These are phyloP conservation scores for Xerus inauris DNA, from an alignment of 2,113 vertebrate species.

Conservation along the genomic window DNA sequence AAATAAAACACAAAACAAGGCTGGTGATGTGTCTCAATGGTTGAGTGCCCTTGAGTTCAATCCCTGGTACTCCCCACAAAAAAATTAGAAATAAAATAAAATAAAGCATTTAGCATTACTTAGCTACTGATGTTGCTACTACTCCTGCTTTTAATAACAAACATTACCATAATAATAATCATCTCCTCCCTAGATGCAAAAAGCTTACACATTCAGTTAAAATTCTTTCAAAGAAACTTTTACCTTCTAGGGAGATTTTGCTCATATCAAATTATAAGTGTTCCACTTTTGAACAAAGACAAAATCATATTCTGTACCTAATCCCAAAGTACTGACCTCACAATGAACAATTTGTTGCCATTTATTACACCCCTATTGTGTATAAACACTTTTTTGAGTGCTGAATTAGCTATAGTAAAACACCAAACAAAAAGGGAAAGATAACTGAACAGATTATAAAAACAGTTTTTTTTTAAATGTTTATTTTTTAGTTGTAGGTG, in stretches of 20 bases:
- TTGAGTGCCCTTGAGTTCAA: too few species aligned
- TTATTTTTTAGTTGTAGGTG: too few species aligned
- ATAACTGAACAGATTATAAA: constrained; percentile 35
- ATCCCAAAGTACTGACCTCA: neutral
- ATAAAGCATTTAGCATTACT: neutral
- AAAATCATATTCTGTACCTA: constrained; percentile 22
- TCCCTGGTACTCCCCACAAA: too few species aligned
- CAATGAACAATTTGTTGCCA: neutral
- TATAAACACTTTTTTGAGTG: neutral
- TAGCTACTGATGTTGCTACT: neutral
- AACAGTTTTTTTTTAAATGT: neutral
- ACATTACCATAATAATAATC: constrained; percentile 1
- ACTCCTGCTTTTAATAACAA: neutral
- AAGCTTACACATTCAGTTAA: constrained; percentile 33
- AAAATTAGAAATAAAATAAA: too few species aligned
- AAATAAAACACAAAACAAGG: too few species aligned
- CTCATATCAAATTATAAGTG: constrained; percentile 32
- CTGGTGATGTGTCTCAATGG: too few species aligned
- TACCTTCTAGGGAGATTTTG: constrained; percentile 13
- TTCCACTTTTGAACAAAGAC: constrained; percentile 26
- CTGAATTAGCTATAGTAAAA: constrained; percentile 47
- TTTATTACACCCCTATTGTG: neutral
- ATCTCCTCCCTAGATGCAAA: constrained; percentile 11
- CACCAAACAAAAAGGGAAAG: constrained; percentile 48
- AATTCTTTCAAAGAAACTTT: neutral